These are phyloP conservation scores for Hypselothyrea guttata DNA, from an alignment of 2,888 invertebrate species.

Conservation along the genomic window DNA sequence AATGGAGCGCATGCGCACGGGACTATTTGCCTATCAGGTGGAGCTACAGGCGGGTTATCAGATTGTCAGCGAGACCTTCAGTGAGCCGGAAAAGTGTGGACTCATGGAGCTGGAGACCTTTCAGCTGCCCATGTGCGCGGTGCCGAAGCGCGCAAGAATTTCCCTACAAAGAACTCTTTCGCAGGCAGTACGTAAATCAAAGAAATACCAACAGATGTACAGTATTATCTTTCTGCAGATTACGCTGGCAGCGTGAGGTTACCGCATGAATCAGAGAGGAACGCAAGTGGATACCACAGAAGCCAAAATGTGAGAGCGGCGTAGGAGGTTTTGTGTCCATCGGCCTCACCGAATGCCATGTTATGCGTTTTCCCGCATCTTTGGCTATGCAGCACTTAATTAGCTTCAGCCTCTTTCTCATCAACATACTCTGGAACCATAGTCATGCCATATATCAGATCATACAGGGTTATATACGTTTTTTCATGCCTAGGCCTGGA, in stretches of 20 bases:
- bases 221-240: no score
- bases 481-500: no score
- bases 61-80: constrained; percentile 85
- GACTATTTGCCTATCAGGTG: constrained; percentile 85
- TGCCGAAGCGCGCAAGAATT: constrained; percentile 84
- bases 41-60: constrained; percentile 85
- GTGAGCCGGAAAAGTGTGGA: constrained; percentile 86
- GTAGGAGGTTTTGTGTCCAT: constrained; percentile 84
- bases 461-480: constrained; percentile 6
- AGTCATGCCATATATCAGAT: constrained; percentile 25
- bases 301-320: constrained; percentile 83
- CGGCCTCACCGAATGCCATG: constrained; percentile 84
- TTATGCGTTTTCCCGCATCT: constrained; percentile 83
- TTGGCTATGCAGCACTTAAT: constrained; percentile 67
- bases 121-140: constrained; percentile 84
- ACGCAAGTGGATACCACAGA: constrained; percentile 84
- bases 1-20: constrained; percentile 84
- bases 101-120: constrained; percentile 85
- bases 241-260: constrained; percentile 85
- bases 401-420: constrained; percentile 62
- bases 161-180: constrained; percentile 85
- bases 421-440: constrained; percentile 58
- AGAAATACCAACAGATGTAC: no score
- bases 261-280: constrained; percentile 83
- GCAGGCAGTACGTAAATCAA: constrained; percentile 73